These are phyloP conservation scores for Acrocyrtus sp. DNA, from an alignment of 2,888 invertebrate species.

Conservation along the genomic window DNA sequence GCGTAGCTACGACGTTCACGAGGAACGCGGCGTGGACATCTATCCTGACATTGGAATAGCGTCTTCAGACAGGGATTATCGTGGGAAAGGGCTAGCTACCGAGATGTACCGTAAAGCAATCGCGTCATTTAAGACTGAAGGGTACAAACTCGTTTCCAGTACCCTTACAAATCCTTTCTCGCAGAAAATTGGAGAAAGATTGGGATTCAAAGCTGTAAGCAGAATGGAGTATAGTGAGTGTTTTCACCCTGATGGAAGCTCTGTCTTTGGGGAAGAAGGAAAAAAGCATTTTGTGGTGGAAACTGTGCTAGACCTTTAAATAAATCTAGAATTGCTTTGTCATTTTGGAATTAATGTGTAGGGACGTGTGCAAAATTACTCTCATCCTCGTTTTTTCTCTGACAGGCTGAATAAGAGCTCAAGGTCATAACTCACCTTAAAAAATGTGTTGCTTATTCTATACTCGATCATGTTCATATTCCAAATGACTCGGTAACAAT, in stretches of 20 bases:
- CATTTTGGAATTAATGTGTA: no score
- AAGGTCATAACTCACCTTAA: no score
- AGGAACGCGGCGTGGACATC: slow-evolving; percentile 1
- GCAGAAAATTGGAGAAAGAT: slow-evolving; percentile 38
- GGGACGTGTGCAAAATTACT: no score
- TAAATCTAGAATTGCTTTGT: background rate
- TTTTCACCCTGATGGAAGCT: slow-evolving; percentile 31
- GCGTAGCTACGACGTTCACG: slow-evolving; percentile 13
- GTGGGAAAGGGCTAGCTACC: slow-evolving; percentile 39
- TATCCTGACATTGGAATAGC: slow-evolving; percentile 36
- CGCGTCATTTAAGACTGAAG: slow-evolving; percentile 3
- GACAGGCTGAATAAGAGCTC: no score
- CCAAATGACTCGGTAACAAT: no score
- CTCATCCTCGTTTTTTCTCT: no score
- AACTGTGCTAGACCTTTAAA: slow-evolving; percentile 29
- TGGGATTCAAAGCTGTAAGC: slow-evolving; percentile 38
- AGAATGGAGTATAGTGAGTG: slow-evolving; percentile 17
- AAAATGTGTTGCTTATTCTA: no score
- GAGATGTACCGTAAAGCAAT: slow-evolving; percentile 40
- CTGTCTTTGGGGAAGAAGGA: slow-evolving; percentile 28
- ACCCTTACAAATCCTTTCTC: slow-evolving; percentile 40
- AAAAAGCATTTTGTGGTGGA: slow-evolving; percentile 21
- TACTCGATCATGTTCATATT: no score
- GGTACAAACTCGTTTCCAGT: slow-evolving; percentile 28
- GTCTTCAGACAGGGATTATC: slow-evolving; percentile 16